Evolutionary conservation across 2,888 invertebrate species (phyloP), one percentile per base, ranked within the genome.

Genomic region (Cryptus armator): DNA sequence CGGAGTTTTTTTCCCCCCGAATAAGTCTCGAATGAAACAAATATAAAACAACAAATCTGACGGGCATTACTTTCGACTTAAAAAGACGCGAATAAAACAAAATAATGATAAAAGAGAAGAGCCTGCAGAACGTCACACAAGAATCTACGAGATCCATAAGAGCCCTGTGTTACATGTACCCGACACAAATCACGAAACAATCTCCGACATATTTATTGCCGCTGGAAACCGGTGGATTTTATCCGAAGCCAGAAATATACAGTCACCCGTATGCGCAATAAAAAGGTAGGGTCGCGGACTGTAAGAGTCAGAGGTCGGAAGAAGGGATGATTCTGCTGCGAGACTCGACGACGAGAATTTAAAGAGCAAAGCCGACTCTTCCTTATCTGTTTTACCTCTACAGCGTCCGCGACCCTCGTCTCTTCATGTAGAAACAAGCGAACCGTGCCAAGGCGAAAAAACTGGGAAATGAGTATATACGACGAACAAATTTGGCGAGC

Each of bases 171-270:
- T 76, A 51, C 68, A 51, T 71, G 53, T 74, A 24, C 74, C 32
- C 32, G 43, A 56, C 74, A 78, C 78, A 82, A 85, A 85, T 82
- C 84, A 78, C 84, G 64, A 84, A 81, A 84, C 80, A 80, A 80
- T 85, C 76, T 72, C 66, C 56, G 78, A 79, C 78, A 78, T 85
- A 85, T 82, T 85, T 82, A 85, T 85, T 79, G 84, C 83, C 83
- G 66, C 81, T 68, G 86, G 81, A 88, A 89, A 86, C 75, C 74
- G 75, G 78, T 79, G 85, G 64, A 56, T 75, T 78, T 79, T 71
- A 59, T 78, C 75, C 44, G 44, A 64, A 14, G 68, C 29, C 43
- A 46, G 62, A 66, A 81, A 85, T 67, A 71, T 71, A 72, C 37
- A 51, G 59, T 32, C 37, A 24, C 56, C 71, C 43, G 62, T 78